Base-by-base conservation (phyloP, 1,140 invertebrate genomes). In the Philotrypesis tridentata region DNA sequence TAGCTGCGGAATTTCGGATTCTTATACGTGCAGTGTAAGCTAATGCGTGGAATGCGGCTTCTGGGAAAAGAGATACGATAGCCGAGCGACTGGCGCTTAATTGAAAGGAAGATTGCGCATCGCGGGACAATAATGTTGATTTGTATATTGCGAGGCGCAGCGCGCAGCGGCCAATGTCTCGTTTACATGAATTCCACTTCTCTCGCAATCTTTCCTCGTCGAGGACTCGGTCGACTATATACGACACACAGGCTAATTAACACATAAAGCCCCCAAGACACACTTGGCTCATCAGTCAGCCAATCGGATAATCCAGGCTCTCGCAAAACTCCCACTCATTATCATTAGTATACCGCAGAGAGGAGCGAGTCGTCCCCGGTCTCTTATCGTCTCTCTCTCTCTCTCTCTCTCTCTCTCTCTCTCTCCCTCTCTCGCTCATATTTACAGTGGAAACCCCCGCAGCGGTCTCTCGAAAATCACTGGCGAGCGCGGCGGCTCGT, bases 391-490 rank as follows among this genome's bases (percentile, higher is more conserved):
- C 11, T 65, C 25, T 25, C 61, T 17, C 48, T 55, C 23, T 65
- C 25, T 65, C 61, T 8, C 25, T 27, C 17, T 65, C 61, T 5
- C 61, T 65, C 27, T 25, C 11, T 65, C 25, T 25, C 61, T 17
- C 48, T 55, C 23, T 65, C 25, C 27, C 61, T 8, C 25, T 27
- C 17, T 65, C 61, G 25, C 61, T 65, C 27, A 27, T 65, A 65
- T 65, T 65, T 65, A 65, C 61, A 27, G 61, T 65, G 23, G n/a
- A 29, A 25, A 27, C 25, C 23, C 61, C 61, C 61, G 23, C 61
- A 25, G 23, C 27, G 61, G 9, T 65, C 75, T 23, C 27, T 80
- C 31, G 37, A 73, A 67, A 82, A 74, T 75, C 70, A 78, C 48
- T 55, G 21, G 68, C 25, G 61, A n/a, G n/a, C n/a, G n/a, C n/a